A percentile compares a stretch with the other conserved stretches of the same genome.
phyloP scores from a whole-genome alignment of 2,888 invertebrate genomes.

The Xylota segnis region DNA sequence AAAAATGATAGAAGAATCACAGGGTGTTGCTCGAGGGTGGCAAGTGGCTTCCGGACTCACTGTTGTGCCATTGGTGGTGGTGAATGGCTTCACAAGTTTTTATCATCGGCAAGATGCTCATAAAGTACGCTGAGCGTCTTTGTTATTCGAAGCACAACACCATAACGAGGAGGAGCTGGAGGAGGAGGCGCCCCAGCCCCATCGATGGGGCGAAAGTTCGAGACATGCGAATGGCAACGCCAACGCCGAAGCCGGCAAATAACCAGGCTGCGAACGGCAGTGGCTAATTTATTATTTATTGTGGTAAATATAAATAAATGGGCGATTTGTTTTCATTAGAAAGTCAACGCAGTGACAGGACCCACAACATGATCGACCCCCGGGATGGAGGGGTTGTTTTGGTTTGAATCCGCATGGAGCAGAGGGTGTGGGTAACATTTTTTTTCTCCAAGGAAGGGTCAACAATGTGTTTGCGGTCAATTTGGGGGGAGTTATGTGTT shows the following conservation, averaged over 20 bases:
- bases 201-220: constrained; percentile 39
- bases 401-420: constrained; percentile 18
- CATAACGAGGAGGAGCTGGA: constrained; percentile 11
- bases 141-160: constrained; percentile 68
- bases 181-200: not conserved
- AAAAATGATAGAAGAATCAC: not conserved
- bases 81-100: constrained; percentile 68
- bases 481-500: constrained; percentile 20
- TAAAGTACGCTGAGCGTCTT: constrained; percentile 65
- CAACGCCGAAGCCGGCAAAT: constrained; percentile 28
- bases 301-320: constrained; percentile 77
- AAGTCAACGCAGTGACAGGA: constrained; percentile 41
- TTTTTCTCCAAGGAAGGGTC: constrained; percentile 30
- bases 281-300: constrained; percentile 78
- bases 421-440: constrained; percentile 8
- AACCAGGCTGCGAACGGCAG: constrained; percentile 61
- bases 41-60: constrained; percentile 38
- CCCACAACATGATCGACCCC: constrained; percentile 21
- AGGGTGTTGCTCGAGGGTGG: constrained; percentile 30
- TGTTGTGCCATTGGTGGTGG: constrained; percentile 46
- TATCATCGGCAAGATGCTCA: constrained; percentile 67
- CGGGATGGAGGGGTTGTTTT: constrained; percentile 16
- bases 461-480: constrained; percentile 44
- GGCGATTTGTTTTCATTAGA: constrained; percentile 78
- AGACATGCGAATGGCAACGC: constrained; percentile 15